Base-by-base conservation (phyloP, 1,140 invertebrate species). In the Drosophila auraria region DNA sequence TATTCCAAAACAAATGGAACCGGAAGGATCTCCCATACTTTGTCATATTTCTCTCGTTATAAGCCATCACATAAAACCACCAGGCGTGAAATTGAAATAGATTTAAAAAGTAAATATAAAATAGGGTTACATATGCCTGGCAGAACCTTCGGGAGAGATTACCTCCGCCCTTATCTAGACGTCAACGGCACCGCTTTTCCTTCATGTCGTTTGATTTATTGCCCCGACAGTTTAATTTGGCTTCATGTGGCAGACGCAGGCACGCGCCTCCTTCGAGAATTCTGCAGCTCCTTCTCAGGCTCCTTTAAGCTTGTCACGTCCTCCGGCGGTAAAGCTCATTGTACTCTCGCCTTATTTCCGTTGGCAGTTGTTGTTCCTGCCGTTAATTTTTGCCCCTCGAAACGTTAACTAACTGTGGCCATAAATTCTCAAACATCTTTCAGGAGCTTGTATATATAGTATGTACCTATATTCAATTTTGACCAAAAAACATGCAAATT, bases 121-220 rank as follows among this genome's bases (percentile, higher is more conserved):
- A 15, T 25, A 20, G 25, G 44, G 56, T 64, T 47, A 30, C 44
- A 64, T 73, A 57, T 53, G 40, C 40, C 36, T 49, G 33, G 11
- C 4, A 5, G 25, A 14, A 20, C 27, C 58, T 30, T 25, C 20
- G 20, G n/a, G 27, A 9, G 17, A n/a, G 15, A 45, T 63, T 45
- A 33, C 12, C 20, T 27, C 14, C 33, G 8, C 33, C n/a, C 44
- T 27, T 49, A 70, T 69, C 74, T 54, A 56, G 23, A 38, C 30
- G 12, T 33, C 49, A 40, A 56, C 30, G 53, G 15, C 54, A 72
- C 14, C 17, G 14, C 27, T 42, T 38, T 54, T 60, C 30, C 49
- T 40, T 33, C 25, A 64, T 87, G 65, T 65, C 71, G 73, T 80
- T 87, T 87, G 83, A 87, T 87, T 87, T 87, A 87, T 87, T 77